Percentiles rank a stretch among this genome's conserved stretches.
Evolutionary conservation across 2,797 vertebrate species (phyloP).

Genomic region (Crenichthys baileyi): DNA sequence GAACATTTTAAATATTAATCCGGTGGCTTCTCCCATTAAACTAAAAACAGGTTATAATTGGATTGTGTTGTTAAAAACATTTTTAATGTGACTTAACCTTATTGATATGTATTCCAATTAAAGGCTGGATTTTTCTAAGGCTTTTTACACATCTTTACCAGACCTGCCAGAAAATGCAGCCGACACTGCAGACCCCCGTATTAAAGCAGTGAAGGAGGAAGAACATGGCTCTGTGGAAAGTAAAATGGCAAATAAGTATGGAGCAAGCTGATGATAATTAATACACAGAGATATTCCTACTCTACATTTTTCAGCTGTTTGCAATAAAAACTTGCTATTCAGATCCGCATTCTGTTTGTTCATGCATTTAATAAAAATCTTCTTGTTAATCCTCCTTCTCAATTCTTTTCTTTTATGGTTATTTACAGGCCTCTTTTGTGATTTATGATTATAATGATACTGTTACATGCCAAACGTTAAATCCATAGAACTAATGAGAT

Average conservation of each 20-base stretch:
- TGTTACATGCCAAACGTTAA: neutral
- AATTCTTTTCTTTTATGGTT: neutral
- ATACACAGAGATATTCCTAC: neutral
- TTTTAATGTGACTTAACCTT: no score
- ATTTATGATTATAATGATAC: neutral
- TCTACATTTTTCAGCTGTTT: neutral
- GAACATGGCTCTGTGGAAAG: neutral
- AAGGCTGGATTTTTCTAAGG: neutral
- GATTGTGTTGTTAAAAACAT: neutral
- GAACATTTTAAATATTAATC: neutral
- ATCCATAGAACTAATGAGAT: slow-evolving; percentile 8
- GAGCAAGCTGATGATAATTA: neutral
- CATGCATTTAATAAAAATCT: neutral
- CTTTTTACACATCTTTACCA: neutral
- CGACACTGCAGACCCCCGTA: neutral
- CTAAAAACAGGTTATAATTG: neutral
- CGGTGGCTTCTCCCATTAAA: neutral
- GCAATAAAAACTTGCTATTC: neutral
- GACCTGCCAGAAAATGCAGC: neutral
- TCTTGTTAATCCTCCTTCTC: neutral
- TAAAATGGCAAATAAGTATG: neutral
- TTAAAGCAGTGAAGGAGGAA: neutral
- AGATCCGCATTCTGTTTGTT: neutral
- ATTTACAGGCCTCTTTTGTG: neutral
- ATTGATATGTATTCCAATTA: neutral